A percentile compares a stretch with the other conserved stretches of the same genome.
phyloP scores from a whole-genome alignment of 2,888 invertebrate species.

The Drosophila koepferae region DNA sequence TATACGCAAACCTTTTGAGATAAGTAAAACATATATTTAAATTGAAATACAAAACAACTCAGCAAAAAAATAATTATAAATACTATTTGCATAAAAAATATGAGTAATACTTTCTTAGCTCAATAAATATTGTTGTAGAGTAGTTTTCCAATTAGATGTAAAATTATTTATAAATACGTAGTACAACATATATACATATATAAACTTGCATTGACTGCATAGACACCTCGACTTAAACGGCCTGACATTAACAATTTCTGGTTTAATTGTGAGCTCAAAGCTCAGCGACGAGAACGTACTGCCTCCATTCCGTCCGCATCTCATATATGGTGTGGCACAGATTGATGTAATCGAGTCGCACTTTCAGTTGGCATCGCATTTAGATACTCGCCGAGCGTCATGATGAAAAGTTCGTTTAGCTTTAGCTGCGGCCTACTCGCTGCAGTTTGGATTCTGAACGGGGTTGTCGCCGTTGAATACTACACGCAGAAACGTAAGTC shows the following conservation, averaged over 20 bases:
- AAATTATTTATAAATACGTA: conserved; percentile 5
- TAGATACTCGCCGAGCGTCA: conserved; percentile 32
- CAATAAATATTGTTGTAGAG: background rate
- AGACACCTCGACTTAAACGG: conserved; percentile 16
- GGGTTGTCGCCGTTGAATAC: conserved; percentile 54
- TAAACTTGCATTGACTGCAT: background rate
- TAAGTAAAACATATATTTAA: background rate
- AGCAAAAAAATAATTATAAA: background rate
- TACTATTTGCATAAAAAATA: background rate
- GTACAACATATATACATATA: background rate
- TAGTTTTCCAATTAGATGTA: background rate
- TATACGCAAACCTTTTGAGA: background rate
- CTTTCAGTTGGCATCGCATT: conserved; percentile 10
- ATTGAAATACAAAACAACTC: background rate
- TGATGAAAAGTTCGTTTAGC: conserved; percentile 38
- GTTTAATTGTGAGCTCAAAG: conserved; percentile 36
- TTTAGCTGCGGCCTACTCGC: conserved; percentile 43
- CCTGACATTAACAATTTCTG: conserved; percentile 25
- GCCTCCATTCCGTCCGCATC: conserved; percentile 1
- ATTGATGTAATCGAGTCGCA: conserved; percentile 30
- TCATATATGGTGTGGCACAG: conserved; percentile 18
- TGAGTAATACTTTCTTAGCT: background rate
- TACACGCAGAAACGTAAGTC: conserved; percentile 74
- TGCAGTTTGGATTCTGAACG: conserved; percentile 34
- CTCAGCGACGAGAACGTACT: conserved; percentile 28